Percentiles rank a stretch among this genome's conserved stretches.
phyloP scores from a whole-genome alignment of 2,888 invertebrate genomes.

The Dasypolia templi region DNA sequence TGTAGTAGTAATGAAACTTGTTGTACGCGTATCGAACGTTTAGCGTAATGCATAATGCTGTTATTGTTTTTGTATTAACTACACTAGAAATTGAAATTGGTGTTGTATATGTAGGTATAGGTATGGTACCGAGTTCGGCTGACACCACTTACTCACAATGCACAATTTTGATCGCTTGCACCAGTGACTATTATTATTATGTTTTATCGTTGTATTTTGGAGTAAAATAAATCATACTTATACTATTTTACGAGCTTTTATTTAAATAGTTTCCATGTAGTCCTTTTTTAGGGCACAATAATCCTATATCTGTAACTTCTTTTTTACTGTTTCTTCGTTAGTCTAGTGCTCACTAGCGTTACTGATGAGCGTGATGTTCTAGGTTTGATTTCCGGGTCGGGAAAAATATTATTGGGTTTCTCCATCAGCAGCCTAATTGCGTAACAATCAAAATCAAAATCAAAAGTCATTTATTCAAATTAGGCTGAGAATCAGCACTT shows the following conservation, averaged over 20 bases:
- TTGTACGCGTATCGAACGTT: neutral
- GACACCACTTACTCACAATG: neutral
- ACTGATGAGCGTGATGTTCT: no score
- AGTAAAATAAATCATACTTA: neutral
- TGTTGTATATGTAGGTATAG: neutral
- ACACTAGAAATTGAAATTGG: neutral
- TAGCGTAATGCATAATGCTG: neutral
- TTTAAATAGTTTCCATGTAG: neutral
- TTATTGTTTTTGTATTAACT: no score
- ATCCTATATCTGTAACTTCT: no score
- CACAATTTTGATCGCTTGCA: neutral
- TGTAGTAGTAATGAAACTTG: constrained; percentile 18
- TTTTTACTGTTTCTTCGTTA: no score
- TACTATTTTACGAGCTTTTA: constrained; percentile 5
- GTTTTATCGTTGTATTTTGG: neutral
- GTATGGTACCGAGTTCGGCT: neutral
- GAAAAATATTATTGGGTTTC: no score
- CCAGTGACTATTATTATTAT: neutral
- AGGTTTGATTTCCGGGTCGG: no score
- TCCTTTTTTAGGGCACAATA: neutral
- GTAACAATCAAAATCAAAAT: no score
- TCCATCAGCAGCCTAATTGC: no score
- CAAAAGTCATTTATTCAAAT: no score
- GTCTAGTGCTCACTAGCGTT: no score
- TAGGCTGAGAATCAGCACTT: no score